Evolutionary conservation across 2,113 vertebrate genomes (phyloP), one percentile per base, ranked within the genome.

Genomic region (Gambusia affinis): DNA sequence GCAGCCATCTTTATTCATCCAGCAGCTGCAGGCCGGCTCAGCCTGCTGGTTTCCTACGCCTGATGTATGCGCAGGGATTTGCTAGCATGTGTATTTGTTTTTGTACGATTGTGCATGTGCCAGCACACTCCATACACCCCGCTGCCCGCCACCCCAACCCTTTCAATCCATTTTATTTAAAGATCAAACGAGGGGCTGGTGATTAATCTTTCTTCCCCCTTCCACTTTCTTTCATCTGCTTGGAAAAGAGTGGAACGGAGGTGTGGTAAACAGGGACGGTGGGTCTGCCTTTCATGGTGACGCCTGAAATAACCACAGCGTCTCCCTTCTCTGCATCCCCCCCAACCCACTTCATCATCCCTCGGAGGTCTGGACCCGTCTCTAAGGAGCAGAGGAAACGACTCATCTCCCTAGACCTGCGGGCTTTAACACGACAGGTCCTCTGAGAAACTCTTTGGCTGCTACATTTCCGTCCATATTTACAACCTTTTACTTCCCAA

Each of bases 91-190:
- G n/a, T 70, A 29, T 73, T 57, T 78, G 80, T 70, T 73, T 74
- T 72, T 75, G 65, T 82, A 51, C 35, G 81, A 79, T 70, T 76
- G 88, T 81, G 86, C 85, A 82, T 76, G 57, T n/a, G 67, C 76
- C 83, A 73, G 77, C 82, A 67, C 88, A 73, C 82, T 33, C 69
- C 60, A 29, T 81, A 67, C 75, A 79, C 68, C 88, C 70, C 84
- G 33, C 39, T 2, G 35, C 83, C 70, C 73, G 80, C 68, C 89
- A 72, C 84, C 51, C 70, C 70, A 29, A 3, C 91, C 90, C 92
- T 91, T 92, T 85, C 87, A 89, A 91, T 94, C 90, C 88, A 89
- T 92, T 93, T 94, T 93, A 93, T 93, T 94, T 92, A 94, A 93
- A 94, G 93, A 94, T 95, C 93, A 95, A 94, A 94, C 84, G 87